Base-by-base conservation (phyloP, 2,888 invertebrate genomes). In the Linnaemya tessellans region DNA sequence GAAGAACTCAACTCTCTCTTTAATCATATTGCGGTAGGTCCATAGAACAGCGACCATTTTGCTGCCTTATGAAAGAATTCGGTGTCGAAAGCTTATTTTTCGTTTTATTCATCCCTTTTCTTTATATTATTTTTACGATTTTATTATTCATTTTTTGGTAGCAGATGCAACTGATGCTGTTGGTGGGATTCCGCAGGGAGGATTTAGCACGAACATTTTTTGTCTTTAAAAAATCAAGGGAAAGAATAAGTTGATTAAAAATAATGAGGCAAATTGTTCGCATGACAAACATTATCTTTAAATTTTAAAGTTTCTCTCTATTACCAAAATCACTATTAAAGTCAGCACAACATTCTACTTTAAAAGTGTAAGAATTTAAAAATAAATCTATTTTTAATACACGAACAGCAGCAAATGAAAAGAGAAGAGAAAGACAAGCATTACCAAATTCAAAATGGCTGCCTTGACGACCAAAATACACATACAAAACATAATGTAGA, bases 111-210 rank as follows among this genome's bases (percentile, higher is more conserved):
- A 13, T 9, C 49, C 35, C 18, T 3, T 51, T 18, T n/a, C 13
- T 20, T 3, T 7, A 3, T 10, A 10, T 8, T 18, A 2, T 65
- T 65, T 30, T 1, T 20, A 10, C 13, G 20, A 46, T 46, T 46
- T 46, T 3, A 3, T 30, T 30, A 30, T 30, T 46, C 3, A 11
- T 60, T 15, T 25, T 85, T 86, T 88, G 88, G 86, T 88, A 89
- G 88, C 90, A 90, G 90, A 89, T 90, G 90, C 90, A 90, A 89
- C 56, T 68, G 73, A 68, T 89, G 88, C 88, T 88, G 90, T 90
- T 90, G 90, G 90, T 58, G 9, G 41, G 68, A 15, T 13, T 15
- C 15, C 38, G 22, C 13, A 58, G 73, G 80, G 46, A 22, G 80
- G 35, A 13, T 79, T 30, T 18, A 18, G 41, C 13, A 18, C 0